Percentiles rank a stretch among this genome's conserved stretches.
phyloP scores from a whole-genome alignment of 2,113 vertebrate genomes.

The Miniopterus natalensis region DNA sequence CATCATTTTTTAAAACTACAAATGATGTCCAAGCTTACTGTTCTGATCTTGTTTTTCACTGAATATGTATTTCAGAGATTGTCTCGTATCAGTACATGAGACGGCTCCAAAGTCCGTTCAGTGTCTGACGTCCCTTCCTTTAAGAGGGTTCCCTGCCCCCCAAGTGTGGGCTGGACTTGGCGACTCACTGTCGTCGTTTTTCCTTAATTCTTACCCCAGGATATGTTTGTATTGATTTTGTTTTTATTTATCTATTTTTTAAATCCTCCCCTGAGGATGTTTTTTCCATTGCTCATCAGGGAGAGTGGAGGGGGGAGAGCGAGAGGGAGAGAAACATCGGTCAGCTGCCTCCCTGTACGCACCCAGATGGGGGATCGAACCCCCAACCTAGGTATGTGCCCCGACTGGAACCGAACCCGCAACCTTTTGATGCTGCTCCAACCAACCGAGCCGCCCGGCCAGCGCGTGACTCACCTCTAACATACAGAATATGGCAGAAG shows the following conservation, averaged over 20 bases:
- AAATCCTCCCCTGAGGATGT: no score
- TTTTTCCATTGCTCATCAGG: no score
- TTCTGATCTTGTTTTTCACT: neutral
- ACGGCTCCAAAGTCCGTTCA: no score
- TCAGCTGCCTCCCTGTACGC: neutral
- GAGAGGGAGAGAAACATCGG: neutral
- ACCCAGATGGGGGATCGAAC: neutral
- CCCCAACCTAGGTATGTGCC: neutral
- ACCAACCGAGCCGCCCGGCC: neutral
- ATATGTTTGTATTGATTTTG: neutral
- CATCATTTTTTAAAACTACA: neutral
- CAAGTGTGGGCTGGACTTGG: constrained; percentile 18
- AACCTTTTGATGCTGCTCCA: neutral
- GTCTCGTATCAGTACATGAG: neutral
- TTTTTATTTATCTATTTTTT: no score
- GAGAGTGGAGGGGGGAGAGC: neutral
- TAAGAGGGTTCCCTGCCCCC: neutral
- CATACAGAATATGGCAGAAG: neutral
- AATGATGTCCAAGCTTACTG: neutral
- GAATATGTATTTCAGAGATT: constrained; percentile 6
- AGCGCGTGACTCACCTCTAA: neutral
- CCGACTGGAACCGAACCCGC: neutral
- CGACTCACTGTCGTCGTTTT: neutral
- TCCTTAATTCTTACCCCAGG: no score
- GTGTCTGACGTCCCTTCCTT: no score